Conservation (phyloP, 2,797 vertebrate genomes). For the Danionella dracula region DNA sequence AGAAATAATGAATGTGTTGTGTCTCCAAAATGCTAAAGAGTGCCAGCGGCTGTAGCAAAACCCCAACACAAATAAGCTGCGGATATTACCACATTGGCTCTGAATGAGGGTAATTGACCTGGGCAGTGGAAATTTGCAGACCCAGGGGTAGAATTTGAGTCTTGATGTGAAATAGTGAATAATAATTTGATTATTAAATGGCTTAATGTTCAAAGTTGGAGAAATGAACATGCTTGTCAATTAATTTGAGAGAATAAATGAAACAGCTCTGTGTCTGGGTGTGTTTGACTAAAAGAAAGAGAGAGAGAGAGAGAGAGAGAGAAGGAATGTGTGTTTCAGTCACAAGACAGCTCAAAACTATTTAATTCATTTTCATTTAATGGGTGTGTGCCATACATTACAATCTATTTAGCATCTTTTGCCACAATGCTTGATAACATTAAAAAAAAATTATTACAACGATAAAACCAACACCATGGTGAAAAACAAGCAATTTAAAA, state of each 20-base stretch:
- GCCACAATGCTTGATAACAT: too few relatives aligned
- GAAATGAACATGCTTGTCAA: slow-evolving; percentile 56
- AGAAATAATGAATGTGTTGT: slow-evolving; percentile 16
- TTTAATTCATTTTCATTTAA: not conserved
- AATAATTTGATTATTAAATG: slow-evolving; percentile 38
- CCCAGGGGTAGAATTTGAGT: slow-evolving; percentile 38
- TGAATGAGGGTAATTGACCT: slow-evolving; percentile 62
- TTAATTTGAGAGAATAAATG: slow-evolving; percentile 64
- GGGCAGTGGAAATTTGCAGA: slow-evolving; percentile 46
- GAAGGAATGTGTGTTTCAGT: too few relatives aligned
- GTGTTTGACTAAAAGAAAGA: too few relatives aligned
- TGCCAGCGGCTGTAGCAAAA: slow-evolving; percentile 55
- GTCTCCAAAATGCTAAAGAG: slow-evolving; percentile 57
- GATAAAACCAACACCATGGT: too few relatives aligned
- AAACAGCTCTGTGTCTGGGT: slow-evolving; percentile 10
- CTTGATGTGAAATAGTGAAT: slow-evolving; percentile 42
- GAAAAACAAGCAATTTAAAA: too few relatives aligned
- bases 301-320: too few relatives aligned
- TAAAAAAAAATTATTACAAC: too few relatives aligned
- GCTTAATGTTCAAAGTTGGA: slow-evolving; percentile 58
- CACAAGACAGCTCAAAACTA: too few relatives aligned
- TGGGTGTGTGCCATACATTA: too few relatives aligned
- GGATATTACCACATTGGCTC: slow-evolving; percentile 65
- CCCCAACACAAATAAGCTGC: slow-evolving; percentile 60
- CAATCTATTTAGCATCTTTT: not conserved